Conservation (phyloP, 2,888 invertebrate genomes). For the Agrochola circellaris region DNA sequence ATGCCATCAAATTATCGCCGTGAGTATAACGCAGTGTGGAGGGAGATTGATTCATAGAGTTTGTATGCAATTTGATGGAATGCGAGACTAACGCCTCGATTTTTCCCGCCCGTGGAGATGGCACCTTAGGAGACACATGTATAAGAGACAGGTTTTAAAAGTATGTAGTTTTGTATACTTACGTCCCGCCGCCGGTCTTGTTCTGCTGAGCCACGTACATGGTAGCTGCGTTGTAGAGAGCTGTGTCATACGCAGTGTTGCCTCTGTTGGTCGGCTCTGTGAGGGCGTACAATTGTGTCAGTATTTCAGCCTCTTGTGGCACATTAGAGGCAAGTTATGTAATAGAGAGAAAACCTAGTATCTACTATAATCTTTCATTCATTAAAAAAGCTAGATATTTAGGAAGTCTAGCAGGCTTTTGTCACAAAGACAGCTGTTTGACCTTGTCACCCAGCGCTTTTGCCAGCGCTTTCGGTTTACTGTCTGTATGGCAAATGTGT, state of each 20-base stretch:
- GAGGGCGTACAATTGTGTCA: constrained; percentile 25
- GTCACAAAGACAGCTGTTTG: neutral
- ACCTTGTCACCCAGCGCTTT: constrained; percentile 7
- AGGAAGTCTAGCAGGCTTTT: constrained; percentile 13
- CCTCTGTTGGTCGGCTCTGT: constrained; percentile 91
- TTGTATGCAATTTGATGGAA: no score
- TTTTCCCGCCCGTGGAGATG: no score
- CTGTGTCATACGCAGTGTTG: constrained; percentile 97
- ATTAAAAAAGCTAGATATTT: neutral
- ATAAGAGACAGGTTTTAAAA: neutral
- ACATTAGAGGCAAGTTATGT: neutral
- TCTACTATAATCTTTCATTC: neutral
- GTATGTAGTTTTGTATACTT: constrained; percentile 57
- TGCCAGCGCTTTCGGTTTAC: neutral
- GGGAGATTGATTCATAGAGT: no score
- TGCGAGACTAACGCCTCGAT: no score
- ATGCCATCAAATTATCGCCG: no score
- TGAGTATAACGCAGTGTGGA: no score
- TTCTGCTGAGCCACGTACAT: constrained; percentile 97
- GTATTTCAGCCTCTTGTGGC: neutral
- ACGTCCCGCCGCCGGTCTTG: constrained; percentile 88
- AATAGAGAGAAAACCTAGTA: neutral
- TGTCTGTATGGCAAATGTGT: neutral
- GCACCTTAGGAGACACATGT: no score
- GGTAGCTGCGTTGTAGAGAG: constrained; percentile 98